Evolutionary conservation across 2,888 invertebrate species (phyloP).

Genomic region (Gisinianus flammeolus): DNA sequence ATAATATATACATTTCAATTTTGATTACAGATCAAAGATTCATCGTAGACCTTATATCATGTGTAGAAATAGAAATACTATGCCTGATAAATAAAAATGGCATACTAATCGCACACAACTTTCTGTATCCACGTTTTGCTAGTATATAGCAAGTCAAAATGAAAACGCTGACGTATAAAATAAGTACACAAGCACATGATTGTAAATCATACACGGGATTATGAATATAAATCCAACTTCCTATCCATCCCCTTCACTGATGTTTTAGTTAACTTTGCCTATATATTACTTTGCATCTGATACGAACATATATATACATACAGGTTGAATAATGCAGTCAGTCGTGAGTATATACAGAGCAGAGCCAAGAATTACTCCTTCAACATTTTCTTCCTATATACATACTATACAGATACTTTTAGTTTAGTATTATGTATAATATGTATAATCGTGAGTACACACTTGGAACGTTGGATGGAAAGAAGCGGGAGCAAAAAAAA

Average conservation of each 20-base stretch:
- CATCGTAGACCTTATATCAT: background rate
- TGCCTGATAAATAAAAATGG: no score
- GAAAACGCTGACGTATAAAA: background rate
- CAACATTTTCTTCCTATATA: background rate
- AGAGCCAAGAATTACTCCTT: background rate
- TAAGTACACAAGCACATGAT: background rate
- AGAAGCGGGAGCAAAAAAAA: slow-evolving; percentile 23
- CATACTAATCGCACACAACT: no score
- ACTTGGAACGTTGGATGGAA: no score
- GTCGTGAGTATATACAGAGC: background rate
- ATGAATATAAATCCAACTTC: no score
- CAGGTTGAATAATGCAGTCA: background rate
- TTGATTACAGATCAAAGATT: background rate
- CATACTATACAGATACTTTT: background rate
- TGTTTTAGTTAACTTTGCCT: background rate
- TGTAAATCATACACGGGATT: background rate
- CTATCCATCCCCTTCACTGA: background rate
- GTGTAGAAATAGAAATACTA: no score
- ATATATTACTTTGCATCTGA: background rate
- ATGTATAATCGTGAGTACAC: no score
- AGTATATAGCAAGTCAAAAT: background rate
- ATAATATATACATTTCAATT: background rate
- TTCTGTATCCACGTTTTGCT: no score
- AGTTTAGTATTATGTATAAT: background rate
- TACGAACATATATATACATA: background rate